These are phyloP conservation scores for Syrrhaptes paradoxus DNA, from an alignment of 2,113 vertebrate genomes.

Conservation along the genomic window DNA sequence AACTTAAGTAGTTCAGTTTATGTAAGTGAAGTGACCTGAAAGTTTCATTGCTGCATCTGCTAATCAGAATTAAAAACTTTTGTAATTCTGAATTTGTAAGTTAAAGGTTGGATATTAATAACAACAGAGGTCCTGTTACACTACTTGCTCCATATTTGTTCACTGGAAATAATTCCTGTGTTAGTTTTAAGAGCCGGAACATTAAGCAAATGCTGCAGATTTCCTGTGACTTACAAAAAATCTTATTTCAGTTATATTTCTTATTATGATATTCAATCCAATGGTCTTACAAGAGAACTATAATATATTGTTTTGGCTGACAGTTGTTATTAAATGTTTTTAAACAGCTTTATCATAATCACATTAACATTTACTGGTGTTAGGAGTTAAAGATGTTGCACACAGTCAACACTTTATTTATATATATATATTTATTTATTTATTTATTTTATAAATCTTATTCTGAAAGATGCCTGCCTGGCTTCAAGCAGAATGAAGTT, in stretches of 20 bases:
- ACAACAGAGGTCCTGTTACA: neutral
- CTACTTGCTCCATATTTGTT: neutral
- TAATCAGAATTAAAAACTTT: neutral
- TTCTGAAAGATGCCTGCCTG: neutral
- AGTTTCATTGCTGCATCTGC: neutral
- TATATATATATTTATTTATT: neutral
- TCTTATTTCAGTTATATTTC: neutral
- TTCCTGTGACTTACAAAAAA: conserved; percentile 13
- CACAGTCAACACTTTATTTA: neutral
- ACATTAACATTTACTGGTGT: conserved; percentile 18
- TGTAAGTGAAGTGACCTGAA: neutral
- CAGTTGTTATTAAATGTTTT: conserved; percentile 5
- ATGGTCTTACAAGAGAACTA: neutral
- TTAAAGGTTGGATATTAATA: neutral
- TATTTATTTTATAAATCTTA: neutral
- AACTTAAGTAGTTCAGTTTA: neutral
- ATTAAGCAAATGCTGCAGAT: neutral
- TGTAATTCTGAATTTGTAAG: neutral
- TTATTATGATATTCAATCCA: neutral
- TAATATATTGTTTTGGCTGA: neutral
- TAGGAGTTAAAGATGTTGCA: conserved; percentile 69
- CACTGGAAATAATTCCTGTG: neutral
- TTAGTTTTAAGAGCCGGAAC: neutral
- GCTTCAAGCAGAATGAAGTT: neutral
- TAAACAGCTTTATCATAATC: conserved; percentile 24